Evolutionary conservation across 2,797 vertebrate species (phyloP), one percentile per base, ranked within the genome.

Genomic region (Acridotheres tristis): DNA sequence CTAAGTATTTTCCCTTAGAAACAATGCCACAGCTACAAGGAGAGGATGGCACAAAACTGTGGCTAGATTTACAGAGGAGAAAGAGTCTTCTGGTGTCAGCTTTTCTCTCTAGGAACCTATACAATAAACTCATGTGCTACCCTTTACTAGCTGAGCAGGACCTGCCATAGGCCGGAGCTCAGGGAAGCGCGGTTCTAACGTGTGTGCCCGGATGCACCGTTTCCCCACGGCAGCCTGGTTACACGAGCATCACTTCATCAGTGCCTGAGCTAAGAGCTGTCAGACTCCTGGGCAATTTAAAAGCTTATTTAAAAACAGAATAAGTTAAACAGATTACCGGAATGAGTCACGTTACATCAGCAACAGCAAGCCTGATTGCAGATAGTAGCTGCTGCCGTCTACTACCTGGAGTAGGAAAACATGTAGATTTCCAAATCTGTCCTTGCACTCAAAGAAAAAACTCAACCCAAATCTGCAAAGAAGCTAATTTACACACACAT

Each of bases 101-200:
- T 76, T 87, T 89, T 68, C 14, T 55, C 32, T 66, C 42, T 27
- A 69, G 71, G 25, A 90, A 48, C 12, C 3, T 22, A 13, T 27
- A 17, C 5, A 47, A 58, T 54, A 61, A 65, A 53, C 9, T 65
- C 10, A 1, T 3, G 5, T 54, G 65, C 36, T 51, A 8, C 14
- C 9, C 16, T 63, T 11, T 68, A 13, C 2, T 9, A 21, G 13
- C 63, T 53, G 78, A 67, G 38, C 53, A 67, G 21, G 17, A 20
- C 9, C 42, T 61, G 34, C 61, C 9, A 0, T 15, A 30, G 67
- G 45, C 61, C 66, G n/a, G 22, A 85, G 57, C 50, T 78, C 40
- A 27, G 62, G 29, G 42, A 85, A 85, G 50, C 0, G 0, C 34
- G 0, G 0, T 19, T 42, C 34, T n/a, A 40, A 40, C 0, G 0